Evolutionary conservation across 64 coral and sea anemone species (phyloP), one percentile per base, ranked within the genome.

Genomic region (Actinia equina): DNA sequence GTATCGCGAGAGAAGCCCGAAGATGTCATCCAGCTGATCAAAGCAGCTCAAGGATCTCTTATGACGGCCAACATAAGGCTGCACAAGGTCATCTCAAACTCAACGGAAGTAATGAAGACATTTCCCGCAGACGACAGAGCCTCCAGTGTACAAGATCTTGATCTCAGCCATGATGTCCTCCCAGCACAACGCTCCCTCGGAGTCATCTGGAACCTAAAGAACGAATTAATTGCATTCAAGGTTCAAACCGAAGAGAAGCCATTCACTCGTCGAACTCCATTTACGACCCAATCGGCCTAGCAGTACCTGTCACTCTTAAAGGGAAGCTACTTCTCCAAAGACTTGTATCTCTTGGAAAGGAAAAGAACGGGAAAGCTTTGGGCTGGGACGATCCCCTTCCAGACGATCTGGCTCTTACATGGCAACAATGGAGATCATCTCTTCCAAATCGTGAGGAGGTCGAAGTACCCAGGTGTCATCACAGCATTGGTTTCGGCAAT

Each of bases 361-460:
- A 77, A 22, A 37, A 51, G 16, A 85, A 86, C 14, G 52, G 59
- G 56, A 82, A 88, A 7, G 42, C 87, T 1, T 57, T 89, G 43
- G 92, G 82, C 41, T 89, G 74, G 87, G 87, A 89, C 46, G 92
- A 94, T 84, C 87, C 87, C 44, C 83, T 89, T 7, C 83, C 83
- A 52, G 83, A 86, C 1, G 45, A 43, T 7, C 58, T 89, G 7
- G 18, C 59, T 9, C 16, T 25, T 6, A 71, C 79, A 42, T 94
- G 92, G 92, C 71, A 45, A 43, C 57, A 13, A 19, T 94, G 92
- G 92, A 70, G 82, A 51, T 17, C 80, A 22, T 87, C 84, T 18
- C 77, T 86, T 0, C 9, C 57, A 8, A 57, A 57, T 19, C 59
- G 87, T 0, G 52, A 87, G 78, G 62, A 64, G n/a, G 84, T 89